Base-by-base conservation (phyloP, 2,888 invertebrate species). In the Achlya flavicornis region DNA sequence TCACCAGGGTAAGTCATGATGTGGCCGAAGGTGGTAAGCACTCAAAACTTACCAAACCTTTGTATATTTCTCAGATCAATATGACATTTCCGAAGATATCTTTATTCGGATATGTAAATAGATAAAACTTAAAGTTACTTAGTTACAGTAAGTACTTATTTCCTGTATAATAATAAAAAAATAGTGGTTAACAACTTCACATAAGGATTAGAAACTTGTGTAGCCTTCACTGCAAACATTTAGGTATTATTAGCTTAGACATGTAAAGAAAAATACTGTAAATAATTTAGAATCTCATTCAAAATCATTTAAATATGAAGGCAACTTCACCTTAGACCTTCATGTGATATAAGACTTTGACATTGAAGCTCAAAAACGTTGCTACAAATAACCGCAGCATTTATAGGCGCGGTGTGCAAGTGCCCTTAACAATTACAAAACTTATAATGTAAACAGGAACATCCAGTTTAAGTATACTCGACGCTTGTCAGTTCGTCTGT, bases 371-470 rank as follows among this genome's bases (percentile, higher is more conserved):
- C 65, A 71, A 70, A 68, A 67, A 61, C 61, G 19, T 61, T 64
- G 41, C 64, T 57, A 67, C 67, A 68, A 65, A 68, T 67, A 73
- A 78, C 68, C 78, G 83, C 82, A 76, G 79, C 85, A 79, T 80
- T 75, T 72, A 65, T 58, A 64, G 63, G 65, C 67, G 69, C 65
- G 70, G 80, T 83, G 82, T 83, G 81, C 69, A 74, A 72, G 64
- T 66, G 68, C 74, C 80, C 74, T 68, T 80, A 76, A 69, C 66
- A 68, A 76, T 71, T 73, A 76, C 68, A 78, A 81, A 77, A 41
- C 60, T 60, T 41, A 60, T 80, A 83, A 85, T 72, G 71, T 70
- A 79, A 81, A 80, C 83, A 92, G 91, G 92, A 91, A 91, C 90
- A 88, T 87, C 82, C 80, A 76, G 67, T 19, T 76, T 88, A 88